Conservation (phyloP, 2,888 invertebrate genomes). For the Pterostichus madidus region DNA sequence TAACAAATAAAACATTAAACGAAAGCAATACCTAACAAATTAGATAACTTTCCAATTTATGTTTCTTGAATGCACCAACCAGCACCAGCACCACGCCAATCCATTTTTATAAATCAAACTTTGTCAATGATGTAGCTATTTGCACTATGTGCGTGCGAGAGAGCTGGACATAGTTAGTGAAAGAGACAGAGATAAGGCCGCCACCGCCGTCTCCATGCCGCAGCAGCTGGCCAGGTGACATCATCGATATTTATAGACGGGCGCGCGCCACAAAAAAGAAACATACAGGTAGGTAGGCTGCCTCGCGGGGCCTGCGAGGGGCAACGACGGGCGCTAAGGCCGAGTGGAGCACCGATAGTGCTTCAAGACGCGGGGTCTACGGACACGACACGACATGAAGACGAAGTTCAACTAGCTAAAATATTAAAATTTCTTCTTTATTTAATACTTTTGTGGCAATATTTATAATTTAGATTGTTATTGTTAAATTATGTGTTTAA, state of each 20-base stretch:
- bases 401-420: too few relatives aligned
- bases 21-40: background rate
- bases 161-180: background rate
- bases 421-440: too few relatives aligned
- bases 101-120: background rate
- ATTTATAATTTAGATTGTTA: too few relatives aligned
- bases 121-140: slow-evolving; percentile 21
- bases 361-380: too few relatives aligned
- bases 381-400: too few relatives aligned
- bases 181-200: background rate
- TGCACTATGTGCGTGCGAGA: slow-evolving; percentile 16
- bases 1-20: background rate
- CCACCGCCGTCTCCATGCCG: slow-evolving; percentile 26
- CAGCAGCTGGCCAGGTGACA: slow-evolving; percentile 47
- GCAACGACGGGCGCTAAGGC: slow-evolving; percentile 10
- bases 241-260: slow-evolving; percentile 54
- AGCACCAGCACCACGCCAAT: background rate
- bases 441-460: too few relatives aligned
- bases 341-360: background rate
- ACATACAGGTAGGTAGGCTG: slow-evolving; percentile 36
- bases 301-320: background rate
- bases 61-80: background rate
- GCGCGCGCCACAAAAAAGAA: slow-evolving; percentile 45
- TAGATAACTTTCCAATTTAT: background rate
- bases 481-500: too few relatives aligned